These are phyloP conservation scores for Aldrovandia affinis DNA, from an alignment of 2,797 vertebrate genomes.

Conservation along the genomic window DNA sequence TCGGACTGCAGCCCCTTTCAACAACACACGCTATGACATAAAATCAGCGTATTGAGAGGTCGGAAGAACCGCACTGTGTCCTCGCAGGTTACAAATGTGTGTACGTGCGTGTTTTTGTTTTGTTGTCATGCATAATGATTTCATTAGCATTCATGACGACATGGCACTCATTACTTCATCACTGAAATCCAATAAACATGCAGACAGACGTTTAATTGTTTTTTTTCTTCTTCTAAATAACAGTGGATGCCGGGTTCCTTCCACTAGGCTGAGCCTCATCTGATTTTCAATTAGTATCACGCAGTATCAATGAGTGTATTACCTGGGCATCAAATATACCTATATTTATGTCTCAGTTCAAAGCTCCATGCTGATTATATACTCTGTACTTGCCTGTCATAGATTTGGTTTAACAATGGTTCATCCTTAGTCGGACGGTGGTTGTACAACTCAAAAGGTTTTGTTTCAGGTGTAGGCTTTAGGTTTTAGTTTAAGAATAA, in stretches of 20 bases:
- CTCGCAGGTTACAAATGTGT: neutral
- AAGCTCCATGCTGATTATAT: neutral
- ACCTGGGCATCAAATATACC: conserved; percentile 8
- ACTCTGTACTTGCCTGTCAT: neutral
- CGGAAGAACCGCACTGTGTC: neutral
- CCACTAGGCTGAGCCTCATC: conserved; percentile 18
- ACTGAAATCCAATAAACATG: conserved; percentile 9
- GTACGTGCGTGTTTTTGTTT: neutral
- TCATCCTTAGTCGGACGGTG: neutral
- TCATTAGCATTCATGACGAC: neutral
- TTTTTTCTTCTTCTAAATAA: conserved; percentile 13
- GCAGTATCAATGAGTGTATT: neutral
- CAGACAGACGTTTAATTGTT: conserved; percentile 25
- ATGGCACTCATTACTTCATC: neutral
- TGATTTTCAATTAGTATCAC: conserved; percentile 23
- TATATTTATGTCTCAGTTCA: neutral
- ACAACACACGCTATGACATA: neutral
- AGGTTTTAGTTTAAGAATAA: too few species aligned
- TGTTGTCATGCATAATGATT: neutral
- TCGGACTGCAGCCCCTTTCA: neutral
- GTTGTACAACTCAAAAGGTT: neutral
- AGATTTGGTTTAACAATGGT: too few species aligned
- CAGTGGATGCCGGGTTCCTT: conserved; percentile 26
- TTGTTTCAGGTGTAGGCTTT: neutral
- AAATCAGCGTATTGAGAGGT: neutral